These are phyloP conservation scores for Smithornis capensis DNA, from an alignment of 2,113 vertebrate genomes.

Conservation along the genomic window DNA sequence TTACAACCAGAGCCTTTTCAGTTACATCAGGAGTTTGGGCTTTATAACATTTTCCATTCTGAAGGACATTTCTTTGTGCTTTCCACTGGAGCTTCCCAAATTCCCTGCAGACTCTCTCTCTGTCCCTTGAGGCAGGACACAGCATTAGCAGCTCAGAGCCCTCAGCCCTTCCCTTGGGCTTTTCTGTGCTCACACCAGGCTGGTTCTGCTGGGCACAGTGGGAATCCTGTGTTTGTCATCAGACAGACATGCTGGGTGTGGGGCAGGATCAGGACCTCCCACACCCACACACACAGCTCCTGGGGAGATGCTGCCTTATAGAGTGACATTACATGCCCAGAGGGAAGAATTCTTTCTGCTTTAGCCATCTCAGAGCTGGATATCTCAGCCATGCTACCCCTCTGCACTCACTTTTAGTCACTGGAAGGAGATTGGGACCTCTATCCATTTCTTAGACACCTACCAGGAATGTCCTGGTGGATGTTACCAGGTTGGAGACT, in stretches of 20 bases:
- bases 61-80: background rate
- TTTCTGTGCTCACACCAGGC: background rate
- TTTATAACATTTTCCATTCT: background rate
- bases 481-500: background rate
- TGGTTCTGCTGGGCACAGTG: background rate
- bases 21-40: background rate
- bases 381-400: background rate
- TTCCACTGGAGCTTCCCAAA: background rate
- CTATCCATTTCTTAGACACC: background rate
- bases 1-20: background rate
- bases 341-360: background rate
- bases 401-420: background rate
- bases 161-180: accelerated
- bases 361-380: background rate
- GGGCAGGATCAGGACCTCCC: background rate
- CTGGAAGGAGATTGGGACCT: background rate
- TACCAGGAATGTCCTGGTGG: background rate
- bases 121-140: background rate
- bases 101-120: background rate
- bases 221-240: too few species aligned
- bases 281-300: accelerated
- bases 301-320: background rate
- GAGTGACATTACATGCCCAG: background rate
- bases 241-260: accelerated
- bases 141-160: background rate